Evolutionary conservation across 1,140 invertebrate genomes (phyloP).

Genomic region (Pemphigus obesinymphae): DNA sequence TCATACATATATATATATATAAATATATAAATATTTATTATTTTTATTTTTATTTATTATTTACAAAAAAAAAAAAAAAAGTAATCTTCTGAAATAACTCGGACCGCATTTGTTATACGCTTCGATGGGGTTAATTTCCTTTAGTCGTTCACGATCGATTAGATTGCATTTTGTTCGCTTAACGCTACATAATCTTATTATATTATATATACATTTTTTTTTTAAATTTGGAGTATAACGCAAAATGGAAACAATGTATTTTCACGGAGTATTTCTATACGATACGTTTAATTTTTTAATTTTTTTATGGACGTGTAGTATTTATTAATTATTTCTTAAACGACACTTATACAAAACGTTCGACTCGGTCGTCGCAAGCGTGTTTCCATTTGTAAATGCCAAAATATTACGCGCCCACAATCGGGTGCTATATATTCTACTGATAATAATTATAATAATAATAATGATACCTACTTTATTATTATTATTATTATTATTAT

Average conservation of each 20-base stretch:
- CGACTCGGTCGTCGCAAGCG: not conserved
- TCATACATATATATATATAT: not conserved
- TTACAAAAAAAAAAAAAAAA: conserved; percentile 13
- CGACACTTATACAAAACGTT: not conserved
- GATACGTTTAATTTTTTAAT: too few relatives aligned
- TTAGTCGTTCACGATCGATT: conserved; percentile 37
- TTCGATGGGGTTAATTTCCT: conserved; percentile 34
- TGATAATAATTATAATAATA: not conserved
- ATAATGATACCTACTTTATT: too few relatives aligned
- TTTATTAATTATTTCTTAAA: not conserved
- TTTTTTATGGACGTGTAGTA: not conserved
- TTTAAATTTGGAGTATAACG: conserved; percentile 10
- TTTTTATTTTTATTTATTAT: conserved; percentile 34
- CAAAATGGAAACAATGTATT: conserved; percentile 39
- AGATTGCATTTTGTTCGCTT: conserved; percentile 41
- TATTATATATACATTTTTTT: not conserved
- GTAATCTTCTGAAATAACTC: conserved; percentile 35
- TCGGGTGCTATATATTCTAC: not conserved
- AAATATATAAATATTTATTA: conserved; percentile 39
- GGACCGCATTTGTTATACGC: conserved; percentile 35
- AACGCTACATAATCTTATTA: conserved; percentile 24
- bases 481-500: too few relatives aligned
- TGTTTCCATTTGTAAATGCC: not conserved
- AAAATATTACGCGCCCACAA: not conserved
- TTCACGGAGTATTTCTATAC: conserved; percentile 20